Base-by-base conservation (phyloP, 2,113 vertebrate genomes). In the Nycticryphes semicollaris region DNA sequence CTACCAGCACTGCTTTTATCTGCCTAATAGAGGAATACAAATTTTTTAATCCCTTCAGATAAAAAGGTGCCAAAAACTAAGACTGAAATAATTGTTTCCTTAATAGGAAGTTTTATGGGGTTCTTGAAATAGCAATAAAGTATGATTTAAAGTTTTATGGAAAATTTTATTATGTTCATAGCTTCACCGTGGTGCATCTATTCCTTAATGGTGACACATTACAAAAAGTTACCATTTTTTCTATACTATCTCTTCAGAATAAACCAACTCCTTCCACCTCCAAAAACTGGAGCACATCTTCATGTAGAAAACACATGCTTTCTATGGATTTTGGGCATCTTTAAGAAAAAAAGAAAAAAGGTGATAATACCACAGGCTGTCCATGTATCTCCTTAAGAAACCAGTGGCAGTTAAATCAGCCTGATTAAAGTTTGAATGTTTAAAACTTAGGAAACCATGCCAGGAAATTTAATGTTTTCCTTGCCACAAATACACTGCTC, bases 221-320 rank as follows among this genome's bases (percentile, higher is more conserved):
- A 53, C 22, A 62, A 64, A 35, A 53, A 68, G 53, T 57, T 48
- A 33, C 10, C 18, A 6, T 27, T 84, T 57, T 69, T 87, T 51
- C 67, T 70, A 21, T 5, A 12, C 4, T 1, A 45, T 91, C 91
- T 93, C 33, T 84, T n/a, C 4, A 70, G 39, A 91, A 94, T 27
- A 95, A 57, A 87, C 48, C 84, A 96, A 70, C 57, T 84, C 64
- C 7, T 77, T 64, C 45, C 60, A 81, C 37, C 24, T 81, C 43
- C 60, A 43, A 66, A 54, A 87, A 90, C 0, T 9, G 24, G 57
- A 96, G 37, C 15, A 22, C 27, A 57, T 72, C 63, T 90, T 74
- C 91, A 91, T 18, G 25, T 18, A 87, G 30, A 96, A 96, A 94
- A 94, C 25, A 84, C 50, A 73, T 39, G 13, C 53, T 94, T 87